These are phyloP conservation scores for Mactra quadrangularis DNA, from an alignment of 1,140 invertebrate species.

Conservation along the genomic window DNA sequence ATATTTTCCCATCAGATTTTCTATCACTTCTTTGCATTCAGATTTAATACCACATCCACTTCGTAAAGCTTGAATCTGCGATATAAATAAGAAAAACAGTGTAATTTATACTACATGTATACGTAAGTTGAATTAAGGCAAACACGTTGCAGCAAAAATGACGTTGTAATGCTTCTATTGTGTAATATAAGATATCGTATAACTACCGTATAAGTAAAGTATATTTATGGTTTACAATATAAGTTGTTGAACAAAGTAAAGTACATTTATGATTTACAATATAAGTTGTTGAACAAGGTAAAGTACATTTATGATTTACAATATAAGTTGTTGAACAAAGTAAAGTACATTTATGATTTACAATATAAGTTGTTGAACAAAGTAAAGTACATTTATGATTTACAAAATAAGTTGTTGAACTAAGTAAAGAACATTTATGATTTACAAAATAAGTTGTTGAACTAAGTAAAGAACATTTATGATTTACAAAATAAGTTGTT, in stretches of 20 bases:
- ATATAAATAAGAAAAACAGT: background rate
- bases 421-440: no score
- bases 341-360: no score
- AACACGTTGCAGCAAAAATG: background rate
- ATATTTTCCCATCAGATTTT: background rate
- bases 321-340: no score
- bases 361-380: no score
- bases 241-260: no score
- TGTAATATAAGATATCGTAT: background rate
- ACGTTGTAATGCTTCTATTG: background rate
- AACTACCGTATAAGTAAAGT: background rate
- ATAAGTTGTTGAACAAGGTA: no score
- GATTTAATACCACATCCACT: slow-evolving; percentile 7
- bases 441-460: no score
- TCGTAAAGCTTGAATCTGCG: background rate
- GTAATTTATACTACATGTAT: background rate
- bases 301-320: no score
- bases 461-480: background rate
- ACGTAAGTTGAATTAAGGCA: background rate
- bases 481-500: background rate
- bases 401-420: no score
- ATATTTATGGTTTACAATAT: no score
- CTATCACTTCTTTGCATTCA: background rate
- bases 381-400: no score
- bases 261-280: no score